Evolutionary conservation across 2,797 vertebrate genomes (phyloP), one percentile per base, ranked within the genome.

Genomic region (Gambelia wislizenii): DNA sequence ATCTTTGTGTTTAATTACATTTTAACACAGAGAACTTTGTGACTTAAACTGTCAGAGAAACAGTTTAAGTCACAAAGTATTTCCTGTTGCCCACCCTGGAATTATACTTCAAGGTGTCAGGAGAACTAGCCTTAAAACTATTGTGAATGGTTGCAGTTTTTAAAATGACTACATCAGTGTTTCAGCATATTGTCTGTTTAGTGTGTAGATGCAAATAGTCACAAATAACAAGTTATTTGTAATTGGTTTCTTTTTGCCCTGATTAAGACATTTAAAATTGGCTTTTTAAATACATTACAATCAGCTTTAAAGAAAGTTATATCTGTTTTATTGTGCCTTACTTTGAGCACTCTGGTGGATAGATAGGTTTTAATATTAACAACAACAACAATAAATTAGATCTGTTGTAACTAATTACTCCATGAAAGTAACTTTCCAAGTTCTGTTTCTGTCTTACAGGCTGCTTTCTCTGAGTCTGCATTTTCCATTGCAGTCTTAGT

Each of bases 61-160:
- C 2, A 20, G 52, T 85, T 93, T 82, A 4, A 85, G 80, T 79
- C 87, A 2, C 78, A 92, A 0, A 84, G 18, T 72, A 72, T 72
- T 72, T 64, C n/a, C n/a, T 72, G 13, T 72, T 72, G 70, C 70
- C 36, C 14, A 72, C 16, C 36, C 70, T 72, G 64, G 44, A n/a
- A 2, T 1, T 30, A 33, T 84, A 42, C 27, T 78, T 18, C 44
- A 83, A 5, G 54, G 42, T 67, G 42, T 77, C 27, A 25, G n/a
- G 59, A 69, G 36, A 78, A 39, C 36, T 56, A 70, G 49, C 16
- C 4, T 70, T 54, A 9, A 52, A 30, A 54, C 54, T 76, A 27
- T 76, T 12, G 47, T 39, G 33, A 78, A 39, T 42, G 1, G 42
- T 42, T 27, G 70, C 77, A 6, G 20, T 85, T 91, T 83, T 89